Percentiles rank a stretch among this genome's conserved stretches.
Conservation (phyloP, 1,140 invertebrate genomes). For the Melanaphis sacchari region DNA sequence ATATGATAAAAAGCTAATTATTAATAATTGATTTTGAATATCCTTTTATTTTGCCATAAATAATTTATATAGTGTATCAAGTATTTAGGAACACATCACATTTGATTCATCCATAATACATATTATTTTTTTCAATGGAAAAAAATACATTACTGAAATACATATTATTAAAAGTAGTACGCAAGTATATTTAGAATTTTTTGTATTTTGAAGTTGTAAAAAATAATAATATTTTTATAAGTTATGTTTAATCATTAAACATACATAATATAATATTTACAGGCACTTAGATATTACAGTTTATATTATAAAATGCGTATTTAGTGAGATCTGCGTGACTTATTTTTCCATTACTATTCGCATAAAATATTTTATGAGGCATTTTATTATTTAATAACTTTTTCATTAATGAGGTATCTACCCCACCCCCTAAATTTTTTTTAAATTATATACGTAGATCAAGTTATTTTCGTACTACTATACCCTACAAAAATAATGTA, state of each 20-base stretch:
- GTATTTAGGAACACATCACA: too few relatives aligned
- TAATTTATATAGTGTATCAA: not conserved
- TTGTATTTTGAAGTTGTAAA: not conserved
- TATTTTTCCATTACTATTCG: not conserved
- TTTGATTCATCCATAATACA: not conserved
- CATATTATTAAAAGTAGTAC: not conserved
- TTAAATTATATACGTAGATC: not conserved
- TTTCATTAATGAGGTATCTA: slow-evolving; percentile 32
- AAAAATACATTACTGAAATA: not conserved
- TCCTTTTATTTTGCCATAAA: not conserved
- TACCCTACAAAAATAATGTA: not conserved
- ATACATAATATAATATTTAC: not conserved
- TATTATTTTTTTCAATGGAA: too few relatives aligned
- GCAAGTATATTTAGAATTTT: not conserved
- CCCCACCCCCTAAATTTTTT: not conserved
- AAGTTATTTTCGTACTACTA: not conserved
- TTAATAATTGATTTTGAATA: not conserved
- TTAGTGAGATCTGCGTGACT: not conserved
- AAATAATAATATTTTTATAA: not conserved
- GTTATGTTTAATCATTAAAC: not conserved
- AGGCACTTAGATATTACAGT: not conserved
- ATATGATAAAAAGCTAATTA: not conserved
- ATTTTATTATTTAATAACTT: slow-evolving; percentile 21
- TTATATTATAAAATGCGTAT: slow-evolving; percentile 7
- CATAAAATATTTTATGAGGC: not conserved